Percentiles rank a stretch among this genome's conserved stretches.
phyloP scores from a whole-genome alignment of 2,113 vertebrate species.

The Stegostoma tigrinum region DNA sequence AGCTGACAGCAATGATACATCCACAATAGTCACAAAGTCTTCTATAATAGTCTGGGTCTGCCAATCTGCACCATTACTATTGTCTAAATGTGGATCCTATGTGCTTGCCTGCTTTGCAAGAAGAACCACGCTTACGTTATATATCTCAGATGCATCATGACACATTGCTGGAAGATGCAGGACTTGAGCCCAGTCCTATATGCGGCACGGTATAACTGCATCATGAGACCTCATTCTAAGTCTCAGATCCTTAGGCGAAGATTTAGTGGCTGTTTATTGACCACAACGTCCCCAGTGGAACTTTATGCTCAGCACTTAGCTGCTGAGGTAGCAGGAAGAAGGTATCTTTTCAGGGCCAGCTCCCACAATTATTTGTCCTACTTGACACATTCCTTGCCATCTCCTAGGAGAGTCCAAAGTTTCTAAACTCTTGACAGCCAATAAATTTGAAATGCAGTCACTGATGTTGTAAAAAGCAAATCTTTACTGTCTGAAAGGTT shows the following conservation, averaged over 20 bases:
- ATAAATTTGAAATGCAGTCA: not conserved
- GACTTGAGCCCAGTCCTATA: too few relatives aligned
- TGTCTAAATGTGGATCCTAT: not conserved
- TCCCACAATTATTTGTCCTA: too few relatives aligned
- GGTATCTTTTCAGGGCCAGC: too few relatives aligned
- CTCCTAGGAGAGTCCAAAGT: not conserved
- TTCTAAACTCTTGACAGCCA: not conserved
- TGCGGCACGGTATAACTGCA: too few relatives aligned
- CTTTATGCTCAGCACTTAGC: too few relatives aligned
- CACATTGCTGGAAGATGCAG: too few relatives aligned
- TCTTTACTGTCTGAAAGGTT: too few relatives aligned
- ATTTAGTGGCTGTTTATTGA: too few relatives aligned
- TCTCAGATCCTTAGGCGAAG: not conserved
- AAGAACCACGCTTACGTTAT: not conserved
- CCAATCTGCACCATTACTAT: not conserved
- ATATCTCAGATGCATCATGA: not conserved
- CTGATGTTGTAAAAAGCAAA: not conserved
- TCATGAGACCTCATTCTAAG: not conserved
- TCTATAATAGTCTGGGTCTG: not conserved
- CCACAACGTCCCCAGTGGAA: too few relatives aligned
- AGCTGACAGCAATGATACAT: not conserved
- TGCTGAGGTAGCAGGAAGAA: too few relatives aligned
- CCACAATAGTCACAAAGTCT: not conserved
- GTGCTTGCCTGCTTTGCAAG: not conserved
- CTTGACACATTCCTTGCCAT: too few relatives aligned